Conservation (phyloP, 2,888 invertebrate species). For the Nomada fucata region DNA sequence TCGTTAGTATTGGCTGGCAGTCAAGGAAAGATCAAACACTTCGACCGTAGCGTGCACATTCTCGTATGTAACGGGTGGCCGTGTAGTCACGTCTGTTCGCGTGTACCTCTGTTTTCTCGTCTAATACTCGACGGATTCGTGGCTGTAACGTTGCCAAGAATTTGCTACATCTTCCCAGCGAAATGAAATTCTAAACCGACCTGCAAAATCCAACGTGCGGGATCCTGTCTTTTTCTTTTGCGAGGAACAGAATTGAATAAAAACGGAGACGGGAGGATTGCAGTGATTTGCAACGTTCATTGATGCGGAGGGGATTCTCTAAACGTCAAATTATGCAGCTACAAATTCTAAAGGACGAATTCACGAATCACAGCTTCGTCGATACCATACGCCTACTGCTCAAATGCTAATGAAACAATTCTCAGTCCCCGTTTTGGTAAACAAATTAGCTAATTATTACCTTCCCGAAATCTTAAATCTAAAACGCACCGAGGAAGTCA, state of each 20-base stretch:
- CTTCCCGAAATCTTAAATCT: not conserved
- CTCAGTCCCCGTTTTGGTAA: not conserved
- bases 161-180: slow-evolving; percentile 44
- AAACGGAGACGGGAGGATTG: not conserved
- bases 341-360: no score
- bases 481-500: not conserved
- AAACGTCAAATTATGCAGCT: no score
- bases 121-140: slow-evolving; percentile 36
- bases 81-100: slow-evolving; percentile 31
- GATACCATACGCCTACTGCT: no score
- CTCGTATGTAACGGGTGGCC: slow-evolving; percentile 42
- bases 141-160: slow-evolving; percentile 55
- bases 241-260: not conserved
- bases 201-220: slow-evolving; percentile 27
- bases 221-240: not conserved
- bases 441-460: not conserved
- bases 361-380: no score
- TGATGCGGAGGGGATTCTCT: no score
- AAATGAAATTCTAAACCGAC: slow-evolving; percentile 52
- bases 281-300: no score
- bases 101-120: slow-evolving; percentile 30
- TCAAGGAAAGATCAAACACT: slow-evolving; percentile 57
- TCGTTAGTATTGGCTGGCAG: slow-evolving; percentile 50
- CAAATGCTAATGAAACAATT: no score
- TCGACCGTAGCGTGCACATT: slow-evolving; percentile 22